Conservation (phyloP, 2,888 invertebrate genomes). For the Mesorhabditis spiculigera region DNA sequence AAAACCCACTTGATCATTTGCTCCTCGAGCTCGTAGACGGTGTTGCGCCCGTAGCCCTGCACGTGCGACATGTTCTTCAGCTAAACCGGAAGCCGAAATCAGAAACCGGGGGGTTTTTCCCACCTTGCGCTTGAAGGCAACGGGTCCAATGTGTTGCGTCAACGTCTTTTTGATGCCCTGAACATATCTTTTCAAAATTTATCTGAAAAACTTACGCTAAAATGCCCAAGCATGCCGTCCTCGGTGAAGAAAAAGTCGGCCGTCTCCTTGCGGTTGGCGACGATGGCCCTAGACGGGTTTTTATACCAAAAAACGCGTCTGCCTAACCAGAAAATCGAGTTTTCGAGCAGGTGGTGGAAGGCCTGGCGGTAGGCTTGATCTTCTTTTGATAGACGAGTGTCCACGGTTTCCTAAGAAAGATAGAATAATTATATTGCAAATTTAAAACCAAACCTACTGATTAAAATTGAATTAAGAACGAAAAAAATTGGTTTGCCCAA, state of each 20-base stretch:
- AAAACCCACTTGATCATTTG: slow-evolving; percentile 33
- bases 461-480: no score
- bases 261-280: background rate
- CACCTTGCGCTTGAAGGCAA: background rate
- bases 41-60: slow-evolving; percentile 60
- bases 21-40: slow-evolving; percentile 51
- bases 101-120: background rate
- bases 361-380: slow-evolving; percentile 5
- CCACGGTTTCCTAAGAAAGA: background rate
- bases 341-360: background rate
- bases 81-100: slow-evolving; percentile 15
- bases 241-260: background rate
- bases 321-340: background rate
- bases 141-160: background rate
- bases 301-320: background rate
- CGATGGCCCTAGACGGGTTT: background rate
- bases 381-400: background rate
- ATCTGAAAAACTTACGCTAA: slow-evolving; percentile 11
- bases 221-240: background rate
- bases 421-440: background rate
- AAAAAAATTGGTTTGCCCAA: no score
- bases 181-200: background rate
- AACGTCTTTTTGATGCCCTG: slow-evolving; percentile 9
- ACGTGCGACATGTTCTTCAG: slow-evolving; percentile 22
- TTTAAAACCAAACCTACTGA: slow-evolving; percentile 55